Base-by-base conservation (phyloP, 2,113 vertebrate genomes). In the Pao palembangensis region DNA sequence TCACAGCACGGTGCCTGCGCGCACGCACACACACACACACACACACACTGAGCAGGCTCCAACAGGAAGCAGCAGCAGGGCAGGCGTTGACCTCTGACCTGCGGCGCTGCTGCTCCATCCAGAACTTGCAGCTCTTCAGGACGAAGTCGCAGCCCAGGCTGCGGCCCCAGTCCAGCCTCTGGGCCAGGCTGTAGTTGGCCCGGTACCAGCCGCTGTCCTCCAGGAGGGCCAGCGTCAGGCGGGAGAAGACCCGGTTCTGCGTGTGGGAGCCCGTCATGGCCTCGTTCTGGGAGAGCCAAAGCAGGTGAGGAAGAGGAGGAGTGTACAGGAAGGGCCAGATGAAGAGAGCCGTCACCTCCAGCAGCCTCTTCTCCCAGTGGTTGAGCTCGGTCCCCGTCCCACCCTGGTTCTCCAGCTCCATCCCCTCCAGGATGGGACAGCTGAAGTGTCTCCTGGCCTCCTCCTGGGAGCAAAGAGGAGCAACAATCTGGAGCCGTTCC, bases 371-470 rank as follows among this genome's bases (percentile, higher is more conserved):
- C 80, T 99, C 96, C 96, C 96, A 99, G 67, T 99, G 96, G 77
- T 98, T 99, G 52, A 99, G 93, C 58, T 99, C 95, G 0, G 96
- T 99, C 14, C 96, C 96, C 34, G 93, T 87, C 5, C 96, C 96
- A 6, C 96, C 96, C 86, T 99, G 96, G 87, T 99, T 99, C 91
- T 99, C 96, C 84, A 99, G 93, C 85, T 99, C 96, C 96, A 99
- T 96, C 53, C 96, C 96, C 64, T 99, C 96, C 52, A 99, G 79
- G 75, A 91, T 83, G 51, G 95, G 93, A 81, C 96, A 99, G 58
- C 89, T 87, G 64, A 99, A 99, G 75, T 98, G 96, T 68, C 90
- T 93, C 61, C 94, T 85, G 3, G 94, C 95, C 88, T 99, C 96
- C 46, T 94, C 94, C 96, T 99, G 69, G 6, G 55, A 18, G 0